phyloP scores from a whole-genome alignment of 2,888 invertebrate species.

The Torymus texanus region DNA sequence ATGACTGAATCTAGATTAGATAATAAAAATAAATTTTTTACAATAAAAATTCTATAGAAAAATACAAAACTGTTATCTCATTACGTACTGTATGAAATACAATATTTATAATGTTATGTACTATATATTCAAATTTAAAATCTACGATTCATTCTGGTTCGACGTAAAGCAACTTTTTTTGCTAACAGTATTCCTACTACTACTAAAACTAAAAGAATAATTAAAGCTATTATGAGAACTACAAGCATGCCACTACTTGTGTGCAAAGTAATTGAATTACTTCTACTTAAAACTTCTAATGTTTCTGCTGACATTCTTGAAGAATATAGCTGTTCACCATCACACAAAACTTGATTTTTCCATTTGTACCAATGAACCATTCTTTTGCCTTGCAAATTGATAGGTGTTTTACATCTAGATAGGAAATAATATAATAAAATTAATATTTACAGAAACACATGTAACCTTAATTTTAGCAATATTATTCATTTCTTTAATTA shows the following conservation, averaged over 20 bases:
- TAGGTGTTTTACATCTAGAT: conserved; percentile 77
- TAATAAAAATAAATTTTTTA: conserved; percentile 37
- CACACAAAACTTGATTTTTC: conserved; percentile 75
- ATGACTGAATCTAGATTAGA: conserved; percentile 34
- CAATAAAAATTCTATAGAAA: conserved; percentile 38
- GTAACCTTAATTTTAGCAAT: too few species aligned
- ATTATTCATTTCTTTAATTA: neutral
- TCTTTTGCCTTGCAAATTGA: conserved; percentile 75
- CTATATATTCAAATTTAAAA: conserved; percentile 61
- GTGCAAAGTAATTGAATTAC: conserved; percentile 59
- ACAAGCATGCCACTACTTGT: conserved; percentile 64
- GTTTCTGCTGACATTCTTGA: conserved; percentile 58
- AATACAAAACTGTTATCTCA: conserved; percentile 22
- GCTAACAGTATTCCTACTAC: conserved; percentile 65
- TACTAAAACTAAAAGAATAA: conserved; percentile 63
- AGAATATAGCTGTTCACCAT: conserved; percentile 14
- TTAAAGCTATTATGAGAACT: conserved; percentile 60
- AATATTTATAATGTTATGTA: neutral
- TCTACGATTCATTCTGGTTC: conserved; percentile 66
- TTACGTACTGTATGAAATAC: conserved; percentile 11
- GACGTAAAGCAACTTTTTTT: conserved; percentile 59
- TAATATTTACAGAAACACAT: neutral
- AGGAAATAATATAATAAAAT: neutral
- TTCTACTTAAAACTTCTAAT: conserved; percentile 54
- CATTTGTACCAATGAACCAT: conserved; percentile 80